Base-by-base conservation (phyloP, 1,140 invertebrate genomes). In the Drosophila burlai region DNA sequence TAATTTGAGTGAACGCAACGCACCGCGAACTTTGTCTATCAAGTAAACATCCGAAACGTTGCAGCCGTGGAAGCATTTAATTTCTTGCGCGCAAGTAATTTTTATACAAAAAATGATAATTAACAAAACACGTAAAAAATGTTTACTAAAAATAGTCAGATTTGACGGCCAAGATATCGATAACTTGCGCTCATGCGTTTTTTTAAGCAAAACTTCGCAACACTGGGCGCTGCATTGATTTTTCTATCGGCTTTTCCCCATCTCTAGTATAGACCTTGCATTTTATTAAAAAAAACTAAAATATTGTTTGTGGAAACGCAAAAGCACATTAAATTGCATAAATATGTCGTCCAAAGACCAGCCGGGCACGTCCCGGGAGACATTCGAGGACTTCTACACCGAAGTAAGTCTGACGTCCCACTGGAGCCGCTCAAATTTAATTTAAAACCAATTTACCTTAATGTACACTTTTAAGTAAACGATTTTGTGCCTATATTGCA, bases 311-410 rank as follows among this genome's bases (percentile, higher is more conserved):
- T 49, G 31, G 54, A 50, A 36, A 49, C 21, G 26, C 26, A 72
- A 84, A 61, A 63, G 24, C 13, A 11, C 45, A 6, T 16, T 40
- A 49, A 40, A 57, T 59, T 59, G 26, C 67, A 40, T 46, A n/a
- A 81, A 57, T 38, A 89, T 89, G 85, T 83, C 86, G 60, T 75
- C 79, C 18, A 67, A 45, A 59, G 91, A 92, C 62, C 64, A 86
- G 45, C 89, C 92, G 13, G 74, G 80, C 31, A 91, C 91, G 47
- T 90, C 86, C 26, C 91, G 91, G 55, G 93, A 93, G 38, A 87
- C 81, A 5, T 93, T 93, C 61, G 90, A 93, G 73, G 86, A 91
- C 26, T 93, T 93, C 31, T 93, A 93, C 57, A 50, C 91, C 31
- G 93, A 93, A 93, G 93, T 93, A 86, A 89, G 92, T 93, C 50